A percentile compares a stretch with the other conserved stretches of the same genome.
Conservation (phyloP, 2,888 invertebrate genomes). For the Callimorpha dominula region DNA sequence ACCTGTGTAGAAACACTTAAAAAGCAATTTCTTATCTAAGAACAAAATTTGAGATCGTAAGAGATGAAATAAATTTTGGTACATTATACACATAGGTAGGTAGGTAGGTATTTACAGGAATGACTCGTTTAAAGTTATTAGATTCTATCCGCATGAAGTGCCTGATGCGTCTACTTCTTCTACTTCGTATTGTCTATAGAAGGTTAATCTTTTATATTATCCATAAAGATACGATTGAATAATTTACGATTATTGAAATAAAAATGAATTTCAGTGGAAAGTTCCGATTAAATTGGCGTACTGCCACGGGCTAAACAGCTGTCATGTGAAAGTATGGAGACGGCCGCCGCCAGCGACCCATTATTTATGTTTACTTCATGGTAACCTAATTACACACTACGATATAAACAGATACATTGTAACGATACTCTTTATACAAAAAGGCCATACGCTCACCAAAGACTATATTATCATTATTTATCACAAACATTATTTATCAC, state of each 20-base stretch:
- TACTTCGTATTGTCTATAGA: too few relatives aligned
- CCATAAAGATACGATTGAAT: neutral
- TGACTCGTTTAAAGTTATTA: too few relatives aligned
- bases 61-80: too few relatives aligned
- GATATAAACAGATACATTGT: slow-evolving; percentile 31
- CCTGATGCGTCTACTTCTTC: too few relatives aligned
- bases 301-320: slow-evolving; percentile 59
- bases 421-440: slow-evolving; percentile 25
- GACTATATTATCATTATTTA: neutral
- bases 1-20: too few relatives aligned
- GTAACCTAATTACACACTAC: slow-evolving; percentile 67
- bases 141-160: too few relatives aligned
- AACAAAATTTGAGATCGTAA: too few relatives aligned
- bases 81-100: too few relatives aligned
- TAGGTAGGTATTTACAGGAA: too few relatives aligned
- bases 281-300: slow-evolving; percentile 51
- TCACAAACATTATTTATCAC: too few relatives aligned
- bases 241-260: slow-evolving; percentile 17
- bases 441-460: neutral
- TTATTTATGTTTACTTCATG: slow-evolving; percentile 71
- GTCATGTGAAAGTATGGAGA: slow-evolving; percentile 67
- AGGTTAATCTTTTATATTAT: neutral
- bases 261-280: slow-evolving; percentile 33
- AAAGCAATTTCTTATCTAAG: too few relatives aligned
- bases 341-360: slow-evolving; percentile 30